These are phyloP conservation scores for Buceros bicornis DNA, from an alignment of 2,797 vertebrate species.

Conservation along the genomic window DNA sequence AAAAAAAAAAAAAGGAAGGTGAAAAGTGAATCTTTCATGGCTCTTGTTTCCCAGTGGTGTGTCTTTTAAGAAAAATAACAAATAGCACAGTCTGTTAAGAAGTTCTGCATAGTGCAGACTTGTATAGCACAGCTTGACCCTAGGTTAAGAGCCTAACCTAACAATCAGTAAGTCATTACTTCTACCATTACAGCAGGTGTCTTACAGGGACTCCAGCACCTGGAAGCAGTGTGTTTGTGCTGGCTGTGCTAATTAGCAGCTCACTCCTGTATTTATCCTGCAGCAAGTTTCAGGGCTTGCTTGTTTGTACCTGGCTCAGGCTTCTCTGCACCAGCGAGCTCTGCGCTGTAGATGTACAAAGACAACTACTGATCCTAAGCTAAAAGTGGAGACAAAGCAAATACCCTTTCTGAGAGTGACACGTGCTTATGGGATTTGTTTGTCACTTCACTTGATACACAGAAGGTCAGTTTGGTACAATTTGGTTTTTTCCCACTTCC, in stretches of 20 bases:
- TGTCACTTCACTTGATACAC: neutral
- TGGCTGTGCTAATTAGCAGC: neutral
- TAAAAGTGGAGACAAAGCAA: neutral
- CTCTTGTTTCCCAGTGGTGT: neutral
- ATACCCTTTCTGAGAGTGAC: neutral
- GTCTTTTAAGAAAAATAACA: neutral
- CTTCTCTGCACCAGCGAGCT: neutral
- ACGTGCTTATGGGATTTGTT: neutral
- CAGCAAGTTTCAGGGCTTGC: neutral
- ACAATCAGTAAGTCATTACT: neutral
- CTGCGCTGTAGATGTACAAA: accelerated
- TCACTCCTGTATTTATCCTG: neutral
- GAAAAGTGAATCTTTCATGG: neutral
- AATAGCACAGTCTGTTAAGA: neutral
- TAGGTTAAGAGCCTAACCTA: neutral
- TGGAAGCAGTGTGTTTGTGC: neutral
- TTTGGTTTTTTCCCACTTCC: neutral
- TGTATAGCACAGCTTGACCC: neutral
- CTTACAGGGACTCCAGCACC: neutral
- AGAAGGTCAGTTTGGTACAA: neutral
- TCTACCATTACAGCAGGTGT: neutral
- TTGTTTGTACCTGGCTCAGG: neutral
- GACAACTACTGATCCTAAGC: neutral
- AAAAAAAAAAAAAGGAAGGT: neutral
- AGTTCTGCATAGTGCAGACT: neutral